Conservation (phyloP, 2,797 vertebrate genomes). For the Sebastes oblongus region DNA sequence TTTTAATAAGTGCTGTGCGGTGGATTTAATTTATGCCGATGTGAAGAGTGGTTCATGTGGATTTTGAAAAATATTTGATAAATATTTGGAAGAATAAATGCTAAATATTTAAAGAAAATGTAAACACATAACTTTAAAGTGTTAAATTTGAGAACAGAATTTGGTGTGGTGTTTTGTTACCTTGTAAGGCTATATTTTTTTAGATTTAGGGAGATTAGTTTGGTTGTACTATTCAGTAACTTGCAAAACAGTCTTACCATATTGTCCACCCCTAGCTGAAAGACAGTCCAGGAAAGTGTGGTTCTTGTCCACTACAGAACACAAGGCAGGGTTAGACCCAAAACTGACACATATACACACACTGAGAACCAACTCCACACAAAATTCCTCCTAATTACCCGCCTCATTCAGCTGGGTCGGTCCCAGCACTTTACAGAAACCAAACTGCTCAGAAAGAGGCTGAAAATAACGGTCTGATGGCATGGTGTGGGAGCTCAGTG, state of each 20-base stretch:
- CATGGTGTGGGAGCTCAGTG: neutral
- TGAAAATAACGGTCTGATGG: neutral
- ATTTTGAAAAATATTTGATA: neutral
- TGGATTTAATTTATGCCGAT: neutral
- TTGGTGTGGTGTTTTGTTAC: neutral
- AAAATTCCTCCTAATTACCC: conserved; percentile 19
- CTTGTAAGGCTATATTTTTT: neutral
- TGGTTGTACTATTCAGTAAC: neutral
- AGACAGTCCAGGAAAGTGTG: neutral
- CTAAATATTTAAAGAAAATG: neutral
- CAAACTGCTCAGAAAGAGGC: conserved; percentile 7
- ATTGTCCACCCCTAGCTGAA: too few relatives aligned
- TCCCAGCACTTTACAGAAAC: conserved; percentile 2
- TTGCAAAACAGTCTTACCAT: neutral
- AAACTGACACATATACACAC: neutral
- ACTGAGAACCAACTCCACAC: neutral
- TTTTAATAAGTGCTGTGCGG: neutral
- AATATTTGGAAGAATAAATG: neutral
- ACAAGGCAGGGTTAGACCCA: neutral
- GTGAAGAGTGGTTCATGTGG: neutral
- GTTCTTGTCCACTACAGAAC: neutral
- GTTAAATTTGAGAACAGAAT: neutral
- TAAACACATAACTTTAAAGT: neutral
- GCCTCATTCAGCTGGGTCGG: conserved; percentile 9
- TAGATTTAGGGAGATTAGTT: neutral